These are phyloP conservation scores for Tachycineta bicolor DNA, from an alignment of 2,113 vertebrate species.

Conservation along the genomic window DNA sequence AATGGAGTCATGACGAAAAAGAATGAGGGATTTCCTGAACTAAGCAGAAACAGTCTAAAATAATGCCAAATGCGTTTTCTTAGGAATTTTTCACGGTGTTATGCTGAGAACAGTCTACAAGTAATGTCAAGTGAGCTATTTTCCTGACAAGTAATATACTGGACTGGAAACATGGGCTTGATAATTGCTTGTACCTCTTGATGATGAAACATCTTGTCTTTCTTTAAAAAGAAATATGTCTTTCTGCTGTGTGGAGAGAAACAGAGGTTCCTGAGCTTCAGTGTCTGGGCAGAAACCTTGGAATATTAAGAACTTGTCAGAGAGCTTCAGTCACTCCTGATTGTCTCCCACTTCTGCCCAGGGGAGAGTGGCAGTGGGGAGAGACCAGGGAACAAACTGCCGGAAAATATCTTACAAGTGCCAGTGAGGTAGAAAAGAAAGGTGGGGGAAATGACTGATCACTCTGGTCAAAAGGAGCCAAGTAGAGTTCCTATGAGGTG, in stretches of 20 bases:
- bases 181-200: slow-evolving; percentile 13
- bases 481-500: background rate
- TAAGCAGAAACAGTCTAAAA: slow-evolving; percentile 22
- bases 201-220: slow-evolving; percentile 29
- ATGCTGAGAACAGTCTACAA: background rate
- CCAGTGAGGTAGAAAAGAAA: slow-evolving; percentile 8
- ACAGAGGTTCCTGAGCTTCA: background rate
- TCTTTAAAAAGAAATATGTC: background rate
- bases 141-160: slow-evolving; percentile 4
- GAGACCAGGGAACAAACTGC: slow-evolving; percentile 28
- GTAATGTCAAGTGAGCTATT: slow-evolving; percentile 23
- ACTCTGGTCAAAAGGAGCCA: background rate
- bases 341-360: background rate
- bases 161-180: background rate
- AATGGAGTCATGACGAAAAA: slow-evolving; percentile 2
- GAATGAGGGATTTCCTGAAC: slow-evolving; percentile 53
- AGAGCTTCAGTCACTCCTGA: background rate
- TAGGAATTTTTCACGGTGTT: slow-evolving; percentile 20
- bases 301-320: background rate
- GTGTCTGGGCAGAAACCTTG: background rate
- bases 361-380: slow-evolving; percentile 25
- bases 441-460: background rate
- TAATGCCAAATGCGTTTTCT: background rate
- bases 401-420: slow-evolving; percentile 1
- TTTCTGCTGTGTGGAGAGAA: background rate